Conservation (phyloP, 2,113 vertebrate species). For the Oryzias melastigma region DNA sequence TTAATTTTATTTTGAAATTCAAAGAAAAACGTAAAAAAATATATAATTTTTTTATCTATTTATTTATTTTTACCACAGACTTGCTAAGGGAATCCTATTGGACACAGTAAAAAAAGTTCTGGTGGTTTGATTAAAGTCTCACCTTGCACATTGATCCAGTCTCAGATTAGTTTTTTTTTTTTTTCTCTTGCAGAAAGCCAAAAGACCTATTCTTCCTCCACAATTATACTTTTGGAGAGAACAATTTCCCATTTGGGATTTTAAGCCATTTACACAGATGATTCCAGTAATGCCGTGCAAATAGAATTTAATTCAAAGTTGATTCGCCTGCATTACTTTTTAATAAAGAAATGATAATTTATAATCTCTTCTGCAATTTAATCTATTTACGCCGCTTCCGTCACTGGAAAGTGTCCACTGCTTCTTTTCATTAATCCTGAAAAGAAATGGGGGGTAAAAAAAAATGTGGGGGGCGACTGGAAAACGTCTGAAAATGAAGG, state of each 20-base stretch:
- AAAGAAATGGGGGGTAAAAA: slow-evolving; percentile 10
- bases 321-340: slow-evolving; percentile 80
- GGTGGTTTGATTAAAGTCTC: slow-evolving; percentile 37
- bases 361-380: slow-evolving; percentile 74
- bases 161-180: slow-evolving; percentile 55
- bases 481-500: slow-evolving; percentile 36
- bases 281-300: slow-evolving; percentile 80
- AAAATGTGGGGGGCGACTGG: slow-evolving; percentile 23
- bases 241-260: slow-evolving; percentile 75
- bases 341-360: slow-evolving; percentile 82
- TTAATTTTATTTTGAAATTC: no score
- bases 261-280: slow-evolving; percentile 79
- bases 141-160: slow-evolving; percentile 41
- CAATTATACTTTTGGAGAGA: slow-evolving; percentile 67
- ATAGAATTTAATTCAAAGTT: slow-evolving; percentile 83
- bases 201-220: slow-evolving; percentile 53
- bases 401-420: slow-evolving; percentile 67
- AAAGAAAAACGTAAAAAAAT: no score
- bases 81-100: neutral
- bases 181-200: slow-evolving; percentile 50
- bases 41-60: no score
- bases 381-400: slow-evolving; percentile 68
- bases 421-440: slow-evolving; percentile 54
- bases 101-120: neutral
- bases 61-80: no score